Percentiles rank a stretch among this genome's conserved stretches.
These are phyloP conservation scores for Caenorhabditis uteleia DNA, from an alignment of 2,888 invertebrate species.

Conservation along the genomic window DNA sequence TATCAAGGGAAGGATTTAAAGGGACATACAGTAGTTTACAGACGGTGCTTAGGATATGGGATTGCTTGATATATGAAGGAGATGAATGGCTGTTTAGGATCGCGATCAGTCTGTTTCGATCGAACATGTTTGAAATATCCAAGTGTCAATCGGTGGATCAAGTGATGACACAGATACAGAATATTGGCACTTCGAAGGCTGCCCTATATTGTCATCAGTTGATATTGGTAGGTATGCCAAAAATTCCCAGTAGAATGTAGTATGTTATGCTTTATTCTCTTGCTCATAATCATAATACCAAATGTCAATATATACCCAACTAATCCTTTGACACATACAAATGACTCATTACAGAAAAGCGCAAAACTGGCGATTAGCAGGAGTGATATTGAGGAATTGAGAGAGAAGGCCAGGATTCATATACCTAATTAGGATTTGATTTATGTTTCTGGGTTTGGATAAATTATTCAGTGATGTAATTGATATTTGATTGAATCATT, in stretches of 20 bases:
- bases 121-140: constrained; percentile 36
- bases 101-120: constrained; percentile 72
- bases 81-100: constrained; percentile 90
- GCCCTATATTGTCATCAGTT: constrained; percentile 52
- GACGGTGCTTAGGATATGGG: constrained; percentile 93
- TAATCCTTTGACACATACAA: too few species aligned
- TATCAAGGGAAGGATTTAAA: background rate
- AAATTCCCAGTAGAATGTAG: too few species aligned
- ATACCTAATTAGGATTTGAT: constrained; percentile 8
- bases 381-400: constrained; percentile 15
- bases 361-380: constrained; percentile 19
- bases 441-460: too few species aligned
- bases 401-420: constrained; percentile 10
- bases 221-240: constrained; percentile 31
- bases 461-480: too few species aligned
- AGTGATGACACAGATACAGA: constrained; percentile 36
- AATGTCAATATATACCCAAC: background rate
- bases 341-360: constrained; percentile 23
- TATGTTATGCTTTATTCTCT: too few species aligned
- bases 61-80: constrained; percentile 91
- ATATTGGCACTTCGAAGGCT: constrained; percentile 40
- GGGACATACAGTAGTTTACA: constrained; percentile 68
- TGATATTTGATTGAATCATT: too few species aligned
- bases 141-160: constrained; percentile 41
- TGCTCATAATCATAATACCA: too few species aligned